Percentiles rank a stretch among this genome's conserved stretches.
Conservation (phyloP, 92 coral and sea anemone species). For the Siderastrea radians region DNA sequence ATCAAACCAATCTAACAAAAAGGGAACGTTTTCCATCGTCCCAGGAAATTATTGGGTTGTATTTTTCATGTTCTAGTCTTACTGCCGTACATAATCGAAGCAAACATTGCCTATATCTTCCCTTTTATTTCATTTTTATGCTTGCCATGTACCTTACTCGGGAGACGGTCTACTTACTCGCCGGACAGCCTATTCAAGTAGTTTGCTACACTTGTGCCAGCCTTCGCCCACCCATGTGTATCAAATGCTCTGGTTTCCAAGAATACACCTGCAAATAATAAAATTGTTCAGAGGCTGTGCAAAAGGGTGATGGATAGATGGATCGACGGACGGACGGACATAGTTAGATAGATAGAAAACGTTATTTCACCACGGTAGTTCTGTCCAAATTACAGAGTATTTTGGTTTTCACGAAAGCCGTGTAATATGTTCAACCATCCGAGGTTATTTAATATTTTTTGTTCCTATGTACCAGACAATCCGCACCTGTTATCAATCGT, state of each 20-base stretch:
- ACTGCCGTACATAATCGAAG: too few relatives aligned
- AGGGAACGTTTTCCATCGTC: too few relatives aligned
- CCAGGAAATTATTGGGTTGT: neutral
- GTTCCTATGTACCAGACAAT: too few relatives aligned
- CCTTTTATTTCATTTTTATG: neutral
- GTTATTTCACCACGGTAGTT: too few relatives aligned
- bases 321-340: neutral
- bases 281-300: neutral
- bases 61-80: too few relatives aligned
- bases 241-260: conserved; percentile 42
- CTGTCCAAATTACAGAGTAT: too few relatives aligned
- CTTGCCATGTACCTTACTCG: neutral
- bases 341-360: neutral
- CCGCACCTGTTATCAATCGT: neutral
- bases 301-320: neutral
- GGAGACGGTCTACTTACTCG: neutral
- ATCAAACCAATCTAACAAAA: too few relatives aligned
- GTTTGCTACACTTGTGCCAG: conserved; percentile 19
- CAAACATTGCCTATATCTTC: too few relatives aligned
- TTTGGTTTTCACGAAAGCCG: too few relatives aligned
- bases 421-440: too few relatives aligned
- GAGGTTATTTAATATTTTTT: too few relatives aligned
- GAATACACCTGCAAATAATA: conserved; percentile 14
- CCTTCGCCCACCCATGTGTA: neutral
- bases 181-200: conserved; percentile 19